Percentiles rank a stretch among this genome's conserved stretches.
Evolutionary conservation across 2,113 vertebrate species (phyloP).

Genomic region (Megatriorchis doriae): DNA sequence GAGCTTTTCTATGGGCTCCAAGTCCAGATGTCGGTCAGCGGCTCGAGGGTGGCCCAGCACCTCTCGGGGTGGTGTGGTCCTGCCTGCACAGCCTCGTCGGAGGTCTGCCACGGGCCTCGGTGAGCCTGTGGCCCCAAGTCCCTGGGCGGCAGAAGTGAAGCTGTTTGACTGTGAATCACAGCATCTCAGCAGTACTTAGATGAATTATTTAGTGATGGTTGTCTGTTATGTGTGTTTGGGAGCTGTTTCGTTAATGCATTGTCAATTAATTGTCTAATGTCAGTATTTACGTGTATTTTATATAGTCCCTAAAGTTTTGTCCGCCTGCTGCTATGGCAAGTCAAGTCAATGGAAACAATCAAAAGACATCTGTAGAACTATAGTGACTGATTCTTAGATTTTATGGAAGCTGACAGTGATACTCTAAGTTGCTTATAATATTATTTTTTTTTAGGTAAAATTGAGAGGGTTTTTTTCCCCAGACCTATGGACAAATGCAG

Average conservation of each 20-base stretch:
- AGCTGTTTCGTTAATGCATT: not conserved
- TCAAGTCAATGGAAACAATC: not conserved
- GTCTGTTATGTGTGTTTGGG: not conserved
- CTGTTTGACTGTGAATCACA: not conserved
- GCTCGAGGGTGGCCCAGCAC: not conserved
- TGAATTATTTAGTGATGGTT: not conserved
- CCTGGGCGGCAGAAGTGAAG: not conserved
- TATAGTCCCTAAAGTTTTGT: not conserved
- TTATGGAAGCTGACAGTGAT: not conserved
- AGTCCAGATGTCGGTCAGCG: not conserved
- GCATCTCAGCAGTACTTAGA: no score
- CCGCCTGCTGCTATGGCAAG: not conserved
- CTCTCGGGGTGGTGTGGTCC: no score
- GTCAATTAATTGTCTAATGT: not conserved
- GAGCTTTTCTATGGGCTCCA: not conserved
- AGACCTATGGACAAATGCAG: not conserved
- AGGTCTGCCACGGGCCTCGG: not conserved
- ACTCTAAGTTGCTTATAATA: not conserved
- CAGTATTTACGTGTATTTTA: not conserved
- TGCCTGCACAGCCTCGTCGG: not conserved
- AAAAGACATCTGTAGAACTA: not conserved
- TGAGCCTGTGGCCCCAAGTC: accelerated
- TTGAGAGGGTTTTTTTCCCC: not conserved
- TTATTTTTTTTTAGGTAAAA: not conserved
- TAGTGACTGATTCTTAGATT: not conserved